Percentiles rank a stretch among this genome's conserved stretches.
phyloP scores from a whole-genome alignment of 2,888 invertebrate species.

The Ormyrus thymus region DNA sequence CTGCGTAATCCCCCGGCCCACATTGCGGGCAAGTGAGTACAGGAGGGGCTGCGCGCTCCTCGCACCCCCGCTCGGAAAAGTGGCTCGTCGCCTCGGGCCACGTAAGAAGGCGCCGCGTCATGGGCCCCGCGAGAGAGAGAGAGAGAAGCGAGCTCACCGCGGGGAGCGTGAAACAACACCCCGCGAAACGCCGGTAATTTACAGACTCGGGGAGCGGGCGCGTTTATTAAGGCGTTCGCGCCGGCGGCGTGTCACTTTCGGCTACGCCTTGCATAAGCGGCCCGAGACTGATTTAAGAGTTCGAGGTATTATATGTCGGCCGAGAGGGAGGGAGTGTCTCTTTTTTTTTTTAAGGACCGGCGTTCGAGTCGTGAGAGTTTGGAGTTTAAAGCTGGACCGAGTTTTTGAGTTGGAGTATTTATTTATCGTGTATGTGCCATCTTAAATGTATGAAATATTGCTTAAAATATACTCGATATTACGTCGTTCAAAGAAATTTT shows the following conservation, averaged over 20 bases:
- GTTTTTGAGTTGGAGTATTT: too few species aligned
- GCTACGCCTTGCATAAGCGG: conserved; percentile 63
- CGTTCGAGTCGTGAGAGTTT: too few species aligned
- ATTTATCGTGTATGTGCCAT: too few species aligned
- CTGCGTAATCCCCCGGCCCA: neutral
- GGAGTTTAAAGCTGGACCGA: too few species aligned
- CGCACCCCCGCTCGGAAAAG: conserved; percentile 11
- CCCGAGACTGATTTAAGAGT: conserved; percentile 50
- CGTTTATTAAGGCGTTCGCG: conserved; percentile 68
- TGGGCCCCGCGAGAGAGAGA: conserved; percentile 41
- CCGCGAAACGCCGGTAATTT: conserved; percentile 51
- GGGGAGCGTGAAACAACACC: conserved; percentile 58
- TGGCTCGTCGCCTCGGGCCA: conserved; percentile 43
- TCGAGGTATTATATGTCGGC: conserved; percentile 39
- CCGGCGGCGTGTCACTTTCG: conserved; percentile 69
- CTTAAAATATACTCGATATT: too few species aligned
- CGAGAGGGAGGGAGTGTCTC: neutral
- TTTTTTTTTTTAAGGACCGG: too few species aligned
- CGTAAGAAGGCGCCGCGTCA: conserved; percentile 52
- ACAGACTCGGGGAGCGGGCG: conserved; percentile 54
- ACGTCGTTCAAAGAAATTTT: too few species aligned
- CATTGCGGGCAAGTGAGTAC: neutral
- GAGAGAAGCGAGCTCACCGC: conserved; percentile 38
- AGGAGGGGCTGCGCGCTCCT: neutral
- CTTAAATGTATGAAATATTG: too few species aligned